A percentile compares a stretch with the other conserved stretches of the same genome.
These are phyloP conservation scores for Osmoderma eremita DNA, from an alignment of 2,888 invertebrate species.

Conservation along the genomic window DNA sequence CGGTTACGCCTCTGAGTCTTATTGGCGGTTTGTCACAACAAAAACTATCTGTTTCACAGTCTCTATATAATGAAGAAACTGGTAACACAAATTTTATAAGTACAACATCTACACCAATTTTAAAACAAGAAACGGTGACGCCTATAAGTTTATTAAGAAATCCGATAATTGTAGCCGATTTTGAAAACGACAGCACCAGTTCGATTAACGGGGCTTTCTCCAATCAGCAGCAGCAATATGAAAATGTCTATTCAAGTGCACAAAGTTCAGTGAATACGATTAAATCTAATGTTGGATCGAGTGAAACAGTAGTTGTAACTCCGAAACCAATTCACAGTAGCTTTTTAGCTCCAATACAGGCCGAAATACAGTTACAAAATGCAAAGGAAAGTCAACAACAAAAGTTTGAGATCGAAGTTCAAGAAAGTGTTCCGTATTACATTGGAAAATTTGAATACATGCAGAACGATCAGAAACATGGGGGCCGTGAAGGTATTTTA, in stretches of 20 bases:
- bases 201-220: slow-evolving; percentile 50
- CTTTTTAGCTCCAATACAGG: slow-evolving; percentile 71
- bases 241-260: slow-evolving; percentile 50
- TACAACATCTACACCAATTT: slow-evolving; percentile 41
- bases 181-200: slow-evolving; percentile 50
- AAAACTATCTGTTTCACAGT: slow-evolving; percentile 7
- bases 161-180: slow-evolving; percentile 62
- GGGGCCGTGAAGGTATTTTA: slow-evolving; percentile 25
- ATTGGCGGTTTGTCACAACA: slow-evolving; percentile 8
- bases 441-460: slow-evolving; percentile 63
- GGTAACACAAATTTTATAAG: slow-evolving; percentile 34
- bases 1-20: slow-evolving; percentile 18
- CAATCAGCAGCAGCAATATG: slow-evolving; percentile 45
- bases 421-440: slow-evolving; percentile 71
- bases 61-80: slow-evolving; percentile 1
- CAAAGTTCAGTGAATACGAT: slow-evolving; percentile 48
- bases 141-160: slow-evolving; percentile 52
- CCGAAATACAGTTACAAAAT: slow-evolving; percentile 68
- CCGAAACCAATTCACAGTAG: slow-evolving; percentile 68
- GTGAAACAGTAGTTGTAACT: slow-evolving; percentile 64
- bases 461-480: slow-evolving; percentile 57
- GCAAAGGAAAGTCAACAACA: slow-evolving; percentile 55
- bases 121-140: slow-evolving; percentile 36
- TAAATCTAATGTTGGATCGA: slow-evolving; percentile 49
- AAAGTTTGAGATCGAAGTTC: slow-evolving; percentile 70